Conservation (phyloP, 2,113 vertebrate species). For the Pseudorectes ferrugineus region DNA sequence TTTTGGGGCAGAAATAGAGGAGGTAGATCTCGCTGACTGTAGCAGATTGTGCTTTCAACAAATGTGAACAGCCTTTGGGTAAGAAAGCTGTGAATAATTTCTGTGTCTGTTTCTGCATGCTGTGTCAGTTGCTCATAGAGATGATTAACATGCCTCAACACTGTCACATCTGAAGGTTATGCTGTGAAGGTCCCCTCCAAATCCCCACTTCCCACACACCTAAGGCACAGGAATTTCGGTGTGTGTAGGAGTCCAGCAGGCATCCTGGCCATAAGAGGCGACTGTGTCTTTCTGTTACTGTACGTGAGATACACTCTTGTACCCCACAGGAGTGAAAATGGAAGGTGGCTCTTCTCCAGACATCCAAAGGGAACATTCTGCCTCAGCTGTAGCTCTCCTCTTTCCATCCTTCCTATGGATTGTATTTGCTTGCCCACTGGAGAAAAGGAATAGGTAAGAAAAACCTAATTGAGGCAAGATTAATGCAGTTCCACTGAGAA, state of each 20-base stretch:
- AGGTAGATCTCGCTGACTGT: neutral
- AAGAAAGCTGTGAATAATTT: neutral
- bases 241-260: neutral
- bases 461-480: conserved; percentile 33
- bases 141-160: neutral
- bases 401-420: neutral
- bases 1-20: neutral
- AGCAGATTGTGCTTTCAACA: neutral
- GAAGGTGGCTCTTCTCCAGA: neutral
- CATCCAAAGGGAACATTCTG: neutral
- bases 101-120: neutral
- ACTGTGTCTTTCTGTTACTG: neutral
- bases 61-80: neutral
- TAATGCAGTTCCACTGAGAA: neutral
- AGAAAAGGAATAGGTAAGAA: conserved; percentile 15
- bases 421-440: neutral
- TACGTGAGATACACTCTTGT: neutral
- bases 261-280: neutral
- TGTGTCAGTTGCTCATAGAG: neutral
- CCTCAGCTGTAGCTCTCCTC: neutral
- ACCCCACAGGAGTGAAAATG: neutral
- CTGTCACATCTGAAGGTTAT: neutral
- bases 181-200: neutral
- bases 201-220: neutral
- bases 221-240: neutral